A percentile compares a stretch with the other conserved stretches of the same genome.
phyloP scores from a whole-genome alignment of 2,797 vertebrate genomes.

The Premnoplex brunnescens region DNA sequence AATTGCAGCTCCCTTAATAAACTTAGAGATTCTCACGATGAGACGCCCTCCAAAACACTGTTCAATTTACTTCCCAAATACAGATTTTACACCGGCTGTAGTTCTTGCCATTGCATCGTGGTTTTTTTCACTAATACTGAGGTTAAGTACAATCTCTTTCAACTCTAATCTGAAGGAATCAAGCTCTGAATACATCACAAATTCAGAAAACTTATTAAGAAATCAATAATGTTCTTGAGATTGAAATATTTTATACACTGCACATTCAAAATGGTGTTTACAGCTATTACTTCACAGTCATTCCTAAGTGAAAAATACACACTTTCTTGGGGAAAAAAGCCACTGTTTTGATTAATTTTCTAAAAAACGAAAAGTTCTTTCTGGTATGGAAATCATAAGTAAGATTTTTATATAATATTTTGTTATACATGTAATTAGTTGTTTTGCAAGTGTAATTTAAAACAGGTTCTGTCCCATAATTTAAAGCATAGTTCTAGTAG shows the following conservation, averaged over 20 bases:
- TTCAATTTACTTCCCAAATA: not conserved
- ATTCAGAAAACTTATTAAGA: not conserved
- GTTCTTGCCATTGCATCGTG: not conserved
- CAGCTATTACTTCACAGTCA: not conserved
- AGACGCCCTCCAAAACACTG: not conserved
- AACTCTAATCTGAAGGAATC: not conserved
- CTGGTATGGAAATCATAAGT: not conserved
- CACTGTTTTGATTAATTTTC: not conserved
- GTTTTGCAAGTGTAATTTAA: not conserved
- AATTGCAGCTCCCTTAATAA: not conserved
- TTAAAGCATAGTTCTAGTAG: not conserved
- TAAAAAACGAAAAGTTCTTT: not conserved
- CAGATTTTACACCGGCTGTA: not conserved
- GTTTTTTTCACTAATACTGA: not conserved
- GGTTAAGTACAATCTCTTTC: not conserved
- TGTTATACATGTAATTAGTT: not conserved
- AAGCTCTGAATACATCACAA: not conserved
- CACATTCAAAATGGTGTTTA: not conserved
- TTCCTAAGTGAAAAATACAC: not conserved
- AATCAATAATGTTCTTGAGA: not conserved
- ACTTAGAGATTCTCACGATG: not conserved
- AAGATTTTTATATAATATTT: not conserved
- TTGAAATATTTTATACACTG: not conserved
- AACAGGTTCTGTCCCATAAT: not conserved
- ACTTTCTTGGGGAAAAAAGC: not conserved